These are phyloP conservation scores for Parasteatoda tepidariorum DNA, from an alignment of 1,140 invertebrate genomes.

Conservation along the genomic window DNA sequence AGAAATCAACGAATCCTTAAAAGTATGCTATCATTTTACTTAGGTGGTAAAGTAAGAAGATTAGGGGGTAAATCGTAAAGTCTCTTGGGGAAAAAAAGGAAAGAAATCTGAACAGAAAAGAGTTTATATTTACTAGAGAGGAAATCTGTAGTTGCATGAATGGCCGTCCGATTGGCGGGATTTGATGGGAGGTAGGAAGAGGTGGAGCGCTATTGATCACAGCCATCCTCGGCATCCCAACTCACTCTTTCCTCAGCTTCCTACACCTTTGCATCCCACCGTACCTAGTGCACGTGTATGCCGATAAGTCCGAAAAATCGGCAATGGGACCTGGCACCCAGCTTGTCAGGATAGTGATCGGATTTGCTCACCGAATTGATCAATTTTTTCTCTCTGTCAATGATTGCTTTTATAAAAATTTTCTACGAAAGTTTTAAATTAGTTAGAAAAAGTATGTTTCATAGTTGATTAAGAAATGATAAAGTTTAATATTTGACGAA, in stretches of 20 bases:
- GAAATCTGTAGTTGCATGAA: constrained; percentile 52
- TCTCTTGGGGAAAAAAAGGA: too few relatives aligned
- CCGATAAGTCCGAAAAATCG: too few relatives aligned
- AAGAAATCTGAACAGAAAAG: too few relatives aligned
- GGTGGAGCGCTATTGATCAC: constrained; percentile 56
- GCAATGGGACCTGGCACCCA: too few relatives aligned
- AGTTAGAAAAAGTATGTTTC: neutral
- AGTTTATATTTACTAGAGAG: constrained; percentile 15
- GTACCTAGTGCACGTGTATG: constrained; percentile 33
- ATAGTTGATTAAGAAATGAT: too few relatives aligned
- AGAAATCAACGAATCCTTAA: too few relatives aligned
- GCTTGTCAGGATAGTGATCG: too few relatives aligned
- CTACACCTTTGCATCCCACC: constrained; percentile 24
- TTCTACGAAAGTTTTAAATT: constrained; percentile 1
- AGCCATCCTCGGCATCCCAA: constrained; percentile 9
- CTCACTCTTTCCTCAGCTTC: constrained; percentile 18
- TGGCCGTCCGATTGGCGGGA: constrained; percentile 41
- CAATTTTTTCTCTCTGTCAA: too few relatives aligned
- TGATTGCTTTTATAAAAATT: neutral
- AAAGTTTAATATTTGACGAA: constrained; percentile 23
- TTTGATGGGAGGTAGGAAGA: constrained; percentile 41
- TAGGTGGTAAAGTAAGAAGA: too few relatives aligned
- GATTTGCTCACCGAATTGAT: too few relatives aligned
- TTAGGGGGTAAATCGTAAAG: too few relatives aligned
- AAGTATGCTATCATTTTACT: too few relatives aligned